phyloP scores from a whole-genome alignment of 2,888 invertebrate species.

The Xanthorhoe spadicearia region DNA sequence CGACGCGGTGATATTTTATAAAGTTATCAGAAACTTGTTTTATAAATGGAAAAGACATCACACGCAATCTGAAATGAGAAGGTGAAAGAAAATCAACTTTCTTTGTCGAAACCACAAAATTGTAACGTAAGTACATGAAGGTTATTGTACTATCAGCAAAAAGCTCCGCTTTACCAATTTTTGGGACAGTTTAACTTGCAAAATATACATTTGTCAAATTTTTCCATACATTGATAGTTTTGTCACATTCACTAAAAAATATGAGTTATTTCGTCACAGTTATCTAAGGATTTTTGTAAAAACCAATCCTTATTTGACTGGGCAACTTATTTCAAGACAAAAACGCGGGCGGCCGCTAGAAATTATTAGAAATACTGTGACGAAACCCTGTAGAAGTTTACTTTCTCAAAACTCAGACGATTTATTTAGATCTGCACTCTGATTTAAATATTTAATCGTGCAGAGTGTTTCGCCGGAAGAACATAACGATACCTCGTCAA shows the following conservation, averaged over 20 bases:
- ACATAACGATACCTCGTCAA: slow-evolving; percentile 46
- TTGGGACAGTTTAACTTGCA: too few relatives aligned
- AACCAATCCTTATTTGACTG: too few relatives aligned
- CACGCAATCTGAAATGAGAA: neutral
- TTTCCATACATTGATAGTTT: too few relatives aligned
- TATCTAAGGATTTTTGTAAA: too few relatives aligned
- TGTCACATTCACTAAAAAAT: too few relatives aligned
- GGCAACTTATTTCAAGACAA: neutral
- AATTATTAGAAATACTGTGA: neutral
- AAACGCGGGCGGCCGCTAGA: neutral
- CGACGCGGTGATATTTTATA: slow-evolving; percentile 32
- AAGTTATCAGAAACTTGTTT: slow-evolving; percentile 26
- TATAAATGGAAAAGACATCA: neutral
- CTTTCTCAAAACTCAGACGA: slow-evolving; percentile 10
- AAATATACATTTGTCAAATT: too few relatives aligned
- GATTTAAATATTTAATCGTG: slow-evolving; percentile 40
- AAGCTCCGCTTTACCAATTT: too few relatives aligned
- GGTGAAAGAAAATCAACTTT: neutral
- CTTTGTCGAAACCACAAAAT: neutral
- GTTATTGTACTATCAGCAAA: too few relatives aligned
- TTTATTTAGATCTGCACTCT: slow-evolving; percentile 28
- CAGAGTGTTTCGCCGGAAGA: slow-evolving; percentile 48
- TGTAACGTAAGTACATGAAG: too few relatives aligned
- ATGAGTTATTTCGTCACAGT: too few relatives aligned
- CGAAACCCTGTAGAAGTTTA: neutral